Evolutionary conservation across 2,113 vertebrate genomes (phyloP), one percentile per base, ranked within the genome.

Genomic region (Salvator merianae): DNA sequence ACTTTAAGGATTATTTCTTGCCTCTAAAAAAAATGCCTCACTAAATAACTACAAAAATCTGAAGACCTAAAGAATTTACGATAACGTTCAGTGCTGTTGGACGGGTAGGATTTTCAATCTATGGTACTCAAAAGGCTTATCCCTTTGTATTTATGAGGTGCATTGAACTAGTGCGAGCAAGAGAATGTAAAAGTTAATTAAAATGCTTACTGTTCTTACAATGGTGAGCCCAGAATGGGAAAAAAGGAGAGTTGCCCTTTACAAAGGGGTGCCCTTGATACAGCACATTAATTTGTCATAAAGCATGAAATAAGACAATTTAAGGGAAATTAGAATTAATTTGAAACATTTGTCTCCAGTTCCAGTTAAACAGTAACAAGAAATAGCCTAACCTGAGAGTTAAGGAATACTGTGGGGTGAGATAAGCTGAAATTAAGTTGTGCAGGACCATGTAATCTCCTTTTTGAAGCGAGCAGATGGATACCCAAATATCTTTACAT

Each of bases 231-330:
- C 90, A 83, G 85, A 77, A 26, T 59, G 14, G 10, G 7, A 18
- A 93, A 53, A 82, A 91, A 84, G 83, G 84, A 9, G 71, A 88
- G 75, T 80, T 83, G 70, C 82, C 63, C 89, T 91, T 86, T 43
- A 91, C 75, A 88, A 94, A 88, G 82, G 86, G 88, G 43, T 84
- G 72, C 36, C 83, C 87, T 93, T 91, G 88, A 92, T 90, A 91
- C 86, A 82, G 81, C 84, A 90, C 80, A 90, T 93, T 92, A 89
- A 90, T 93, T 92, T 91, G 86, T 84, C 91, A 30, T 0, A 82
- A 82, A 92, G 89, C 90, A 92, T 92, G 89, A 93, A 95, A 93
- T 90, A 92, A 88, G 82, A 90, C 84, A 87, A 93, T 92, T 92
- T 89, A 88, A 92, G 75, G 87, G 83, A 92, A 93, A 90, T 90